phyloP scores from a whole-genome alignment of 2,113 vertebrate species.

The Hemiprocne comata region DNA sequence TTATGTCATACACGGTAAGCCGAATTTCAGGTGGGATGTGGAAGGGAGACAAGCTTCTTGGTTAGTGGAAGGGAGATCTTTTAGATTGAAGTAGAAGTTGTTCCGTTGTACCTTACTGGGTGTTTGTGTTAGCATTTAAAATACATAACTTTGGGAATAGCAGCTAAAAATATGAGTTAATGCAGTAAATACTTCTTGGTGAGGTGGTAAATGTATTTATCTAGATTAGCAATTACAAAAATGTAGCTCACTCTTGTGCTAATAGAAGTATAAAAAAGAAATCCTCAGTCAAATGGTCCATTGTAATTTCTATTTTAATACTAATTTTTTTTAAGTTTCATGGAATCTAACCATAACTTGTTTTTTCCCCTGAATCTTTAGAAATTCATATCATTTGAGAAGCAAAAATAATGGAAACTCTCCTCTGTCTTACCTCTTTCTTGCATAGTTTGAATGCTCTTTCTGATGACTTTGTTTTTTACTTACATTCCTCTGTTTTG shows the following conservation, averaged over 20 bases:
- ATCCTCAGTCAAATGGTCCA: neutral
- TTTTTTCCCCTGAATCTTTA: neutral
- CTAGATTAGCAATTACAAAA: neutral
- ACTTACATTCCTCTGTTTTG: neutral
- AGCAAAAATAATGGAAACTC: neutral
- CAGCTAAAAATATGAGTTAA: neutral
- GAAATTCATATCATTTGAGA: neutral
- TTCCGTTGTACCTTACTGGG: neutral
- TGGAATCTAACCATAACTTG: neutral
- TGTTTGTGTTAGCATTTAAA: neutral
- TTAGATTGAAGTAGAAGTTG: neutral
- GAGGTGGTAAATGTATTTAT: neutral
- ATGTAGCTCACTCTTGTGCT: neutral
- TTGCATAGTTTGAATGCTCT: neutral
- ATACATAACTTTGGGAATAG: neutral
- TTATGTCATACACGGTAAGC: constrained; percentile 95
- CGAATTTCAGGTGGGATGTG: neutral
- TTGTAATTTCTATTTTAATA: neutral
- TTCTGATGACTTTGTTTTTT: neutral
- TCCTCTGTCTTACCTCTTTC: neutral
- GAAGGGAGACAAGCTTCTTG: neutral
- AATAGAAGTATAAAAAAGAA: neutral
- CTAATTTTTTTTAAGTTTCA: neutral
- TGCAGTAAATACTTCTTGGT: neutral
- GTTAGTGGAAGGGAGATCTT: neutral